These are phyloP conservation scores for Liodrosophila aerea DNA, from an alignment of 2,888 invertebrate genomes.

Conservation along the genomic window DNA sequence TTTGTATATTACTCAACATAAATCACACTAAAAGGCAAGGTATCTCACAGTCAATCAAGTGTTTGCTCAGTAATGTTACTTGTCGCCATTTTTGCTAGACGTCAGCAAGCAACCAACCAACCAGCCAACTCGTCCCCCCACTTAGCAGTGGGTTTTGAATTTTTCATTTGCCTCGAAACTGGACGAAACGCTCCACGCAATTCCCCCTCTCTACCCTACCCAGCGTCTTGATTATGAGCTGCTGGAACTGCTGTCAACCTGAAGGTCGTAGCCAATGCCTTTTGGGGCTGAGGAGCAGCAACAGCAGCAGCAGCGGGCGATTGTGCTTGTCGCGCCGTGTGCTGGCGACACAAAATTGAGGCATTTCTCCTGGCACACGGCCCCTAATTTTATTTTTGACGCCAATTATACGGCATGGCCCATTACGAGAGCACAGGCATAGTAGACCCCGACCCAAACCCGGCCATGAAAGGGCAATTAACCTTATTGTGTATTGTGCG, in stretches of 20 bases:
- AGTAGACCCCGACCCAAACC: neutral
- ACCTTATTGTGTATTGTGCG: slow-evolving; percentile 60
- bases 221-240: slow-evolving; percentile 51
- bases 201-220: slow-evolving; percentile 12
- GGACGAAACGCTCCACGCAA: slow-evolving; percentile 33
- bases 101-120: no score
- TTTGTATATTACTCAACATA: no score
- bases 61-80: neutral
- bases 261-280: slow-evolving; percentile 60
- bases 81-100: slow-evolving; percentile 23
- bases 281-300: slow-evolving; percentile 40
- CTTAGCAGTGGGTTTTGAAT: slow-evolving; percentile 53
- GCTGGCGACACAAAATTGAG: slow-evolving; percentile 56
- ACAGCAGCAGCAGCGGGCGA: slow-evolving; percentile 23
- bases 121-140: no score
- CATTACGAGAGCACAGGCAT: slow-evolving; percentile 26
- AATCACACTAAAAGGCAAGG: no score
- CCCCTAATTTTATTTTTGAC: slow-evolving; percentile 66
- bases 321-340: no score
- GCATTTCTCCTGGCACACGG: slow-evolving; percentile 54
- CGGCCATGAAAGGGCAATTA: slow-evolving; percentile 70
- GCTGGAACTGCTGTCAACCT: slow-evolving; percentile 52
- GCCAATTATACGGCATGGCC: slow-evolving; percentile 57
- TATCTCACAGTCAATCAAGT: neutral
- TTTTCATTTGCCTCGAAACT: slow-evolving; percentile 57